A percentile compares a stretch with the other conserved stretches of the same genome.
Conservation (phyloP, 2,888 invertebrate species). For the Villa cingulata region DNA sequence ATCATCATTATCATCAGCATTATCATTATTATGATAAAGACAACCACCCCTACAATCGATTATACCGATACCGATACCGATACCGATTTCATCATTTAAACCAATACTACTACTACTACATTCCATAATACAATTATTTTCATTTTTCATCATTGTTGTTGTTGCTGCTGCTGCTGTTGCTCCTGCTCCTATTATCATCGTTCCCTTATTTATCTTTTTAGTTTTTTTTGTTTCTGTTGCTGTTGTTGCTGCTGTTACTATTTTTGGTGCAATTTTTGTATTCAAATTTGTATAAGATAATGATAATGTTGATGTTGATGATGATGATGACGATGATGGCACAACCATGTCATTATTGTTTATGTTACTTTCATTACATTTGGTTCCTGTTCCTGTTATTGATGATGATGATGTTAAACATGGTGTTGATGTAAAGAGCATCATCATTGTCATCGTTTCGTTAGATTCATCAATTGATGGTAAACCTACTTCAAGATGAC, state of each 20-base stretch:
- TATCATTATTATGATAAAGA: not conserved
- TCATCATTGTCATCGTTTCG: constrained; percentile 14
- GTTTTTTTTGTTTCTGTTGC: constrained; percentile 25
- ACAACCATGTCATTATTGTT: constrained; percentile 7
- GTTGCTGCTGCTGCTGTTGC: not conserved
- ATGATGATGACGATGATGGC: constrained; percentile 6
- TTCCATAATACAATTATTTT: no score
- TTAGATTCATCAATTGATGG: not conserved
- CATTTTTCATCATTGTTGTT: no score
- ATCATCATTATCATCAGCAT: not conserved
- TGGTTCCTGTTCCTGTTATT: constrained; percentile 12
- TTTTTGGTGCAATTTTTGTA: constrained; percentile 17
- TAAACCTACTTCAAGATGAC: no score
- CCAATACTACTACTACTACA: no score
- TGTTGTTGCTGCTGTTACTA: constrained; percentile 27
- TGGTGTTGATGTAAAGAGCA: constrained; percentile 12
- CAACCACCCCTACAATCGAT: no score
- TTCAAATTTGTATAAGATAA: constrained; percentile 6
- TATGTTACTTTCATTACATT: not conserved
- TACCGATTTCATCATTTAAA: no score
- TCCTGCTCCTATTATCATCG: constrained; percentile 1
- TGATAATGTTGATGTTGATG: constrained; percentile 2
- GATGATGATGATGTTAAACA: constrained; percentile 7
- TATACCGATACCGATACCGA: no score
- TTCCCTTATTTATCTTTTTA: not conserved